These are phyloP conservation scores for Muscicapa comitata DNA, from an alignment of 2,797 vertebrate genomes.

Conservation along the genomic window DNA sequence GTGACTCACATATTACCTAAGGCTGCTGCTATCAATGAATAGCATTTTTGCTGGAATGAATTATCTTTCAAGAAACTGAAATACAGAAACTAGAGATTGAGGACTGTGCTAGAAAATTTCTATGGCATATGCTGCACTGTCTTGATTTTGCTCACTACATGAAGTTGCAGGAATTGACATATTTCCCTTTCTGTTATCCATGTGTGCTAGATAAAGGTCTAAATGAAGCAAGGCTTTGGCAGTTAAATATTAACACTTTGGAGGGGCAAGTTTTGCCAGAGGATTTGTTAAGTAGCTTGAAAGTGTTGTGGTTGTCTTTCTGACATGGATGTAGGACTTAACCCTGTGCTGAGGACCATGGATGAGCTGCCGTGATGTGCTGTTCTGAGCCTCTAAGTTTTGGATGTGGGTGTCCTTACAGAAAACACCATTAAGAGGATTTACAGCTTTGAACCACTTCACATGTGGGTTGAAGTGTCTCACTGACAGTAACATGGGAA, in stretches of 20 bases:
- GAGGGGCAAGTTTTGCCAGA: not conserved
- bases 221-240: not conserved
- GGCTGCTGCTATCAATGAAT: not conserved
- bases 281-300: not conserved
- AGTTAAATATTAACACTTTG: not conserved
- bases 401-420: not conserved
- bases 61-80: not conserved
- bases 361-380: not conserved
- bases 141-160: rapidly evolving
- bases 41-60: not conserved
- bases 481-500: not conserved
- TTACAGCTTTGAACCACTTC: not conserved
- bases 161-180: not conserved
- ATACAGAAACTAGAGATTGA: not conserved
- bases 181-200: not conserved
- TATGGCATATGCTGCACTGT: rapidly evolving
- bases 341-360: rapidly evolving
- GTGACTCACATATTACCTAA: not conserved
- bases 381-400: not conserved
- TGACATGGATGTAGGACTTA: not conserved
- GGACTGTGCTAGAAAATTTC: not conserved
- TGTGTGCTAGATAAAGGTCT: not conserved
- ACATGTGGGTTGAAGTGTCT: rapidly evolving
- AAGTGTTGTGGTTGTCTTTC: not conserved
- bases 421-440: not conserved